Evolutionary conservation across 2,888 invertebrate genomes (phyloP), one percentile per base, ranked within the genome.

Genomic region (Eurois occulta): DNA sequence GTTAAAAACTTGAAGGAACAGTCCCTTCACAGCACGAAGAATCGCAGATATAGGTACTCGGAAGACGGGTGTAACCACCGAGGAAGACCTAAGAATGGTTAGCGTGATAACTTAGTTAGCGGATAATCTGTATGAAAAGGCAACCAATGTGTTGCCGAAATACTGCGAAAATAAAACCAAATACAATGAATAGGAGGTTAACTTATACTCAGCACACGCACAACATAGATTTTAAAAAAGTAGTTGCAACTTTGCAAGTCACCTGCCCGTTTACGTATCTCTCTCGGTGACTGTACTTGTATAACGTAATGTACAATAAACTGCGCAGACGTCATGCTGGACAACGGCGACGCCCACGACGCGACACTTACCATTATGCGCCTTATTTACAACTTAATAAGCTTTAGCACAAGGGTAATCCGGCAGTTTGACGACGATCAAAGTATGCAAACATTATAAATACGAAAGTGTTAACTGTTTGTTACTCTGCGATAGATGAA

Each of bases 271-370:
- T 41, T 6, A 48, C 48, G 28, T 3, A 48, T 43, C 38, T 41
- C 1, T n/a, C 35, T 67, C 16, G 66, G n/a, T n/a, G 24, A 60
- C 35, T 78, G 78, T 78, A 79, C 77, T 43, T 46, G 28, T 60
- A 68, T 24, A 66, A 70, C 72, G 64, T 82, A 80, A 80, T 72
- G 64, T 77, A 71, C 70, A 77, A 78, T 70, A 75, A 78, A 68
- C 68, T 46, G 64, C 69, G 77, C 69, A 81, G 74, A 81, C 84
- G 86, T 86, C 83, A 84, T 77, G 62, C 85, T 84, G 83, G 79
- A 75, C 75, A 69, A 55, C 48, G 43, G 32, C 55, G 48, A 76
- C 82, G 78, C 79, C 84, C 66, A 84, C 86, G 21, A 52, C 65
- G 28, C 58, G n/a, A 65, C 41, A 65, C 41, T 65, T 32, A 62